These are phyloP conservation scores for Cladopsammia gracilis DNA, from an alignment of 64 coral and sea anemone species.

Conservation along the genomic window DNA sequence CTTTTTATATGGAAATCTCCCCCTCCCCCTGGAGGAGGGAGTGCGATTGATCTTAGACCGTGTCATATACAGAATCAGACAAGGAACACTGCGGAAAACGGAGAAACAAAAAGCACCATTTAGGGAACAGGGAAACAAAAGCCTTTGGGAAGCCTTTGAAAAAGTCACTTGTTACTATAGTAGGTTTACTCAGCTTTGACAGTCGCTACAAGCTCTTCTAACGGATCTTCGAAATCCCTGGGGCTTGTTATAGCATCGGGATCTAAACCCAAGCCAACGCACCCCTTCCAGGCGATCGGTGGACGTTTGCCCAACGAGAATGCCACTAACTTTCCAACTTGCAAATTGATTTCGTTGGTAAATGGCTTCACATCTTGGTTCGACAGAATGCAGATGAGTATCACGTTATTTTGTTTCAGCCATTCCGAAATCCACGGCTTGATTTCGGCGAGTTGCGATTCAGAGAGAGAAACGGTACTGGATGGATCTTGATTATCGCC, in stretches of 20 bases:
- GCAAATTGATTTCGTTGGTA: background rate
- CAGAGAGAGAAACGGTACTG: background rate
- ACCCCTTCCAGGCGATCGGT: background rate
- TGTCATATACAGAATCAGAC: too few relatives aligned
- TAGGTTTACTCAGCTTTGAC: background rate
- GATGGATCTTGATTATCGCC: background rate
- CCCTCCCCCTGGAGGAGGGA: too few relatives aligned
- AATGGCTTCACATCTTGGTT: background rate
- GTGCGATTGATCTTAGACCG: too few relatives aligned
- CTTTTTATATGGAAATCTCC: too few relatives aligned
- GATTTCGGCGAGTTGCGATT: background rate
- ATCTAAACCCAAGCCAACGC: background rate
- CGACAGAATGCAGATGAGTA: background rate
- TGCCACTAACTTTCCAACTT: background rate
- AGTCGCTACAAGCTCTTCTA: conserved; percentile 23
- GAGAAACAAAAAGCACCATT: too few relatives aligned
- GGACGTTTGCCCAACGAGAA: background rate
- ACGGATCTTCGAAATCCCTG: conserved; percentile 11
- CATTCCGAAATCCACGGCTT: conserved; percentile 7
- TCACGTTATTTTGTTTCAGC: background rate
- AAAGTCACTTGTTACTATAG: too few relatives aligned
- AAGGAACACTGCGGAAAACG: too few relatives aligned
- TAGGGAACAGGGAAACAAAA: too few relatives aligned
- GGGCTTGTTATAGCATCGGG: background rate
- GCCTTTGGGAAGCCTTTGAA: too few relatives aligned